A percentile compares a stretch with the other conserved stretches of the same genome.
Conservation (phyloP, 2,888 invertebrate genomes). For the Abrostola triplasia region DNA sequence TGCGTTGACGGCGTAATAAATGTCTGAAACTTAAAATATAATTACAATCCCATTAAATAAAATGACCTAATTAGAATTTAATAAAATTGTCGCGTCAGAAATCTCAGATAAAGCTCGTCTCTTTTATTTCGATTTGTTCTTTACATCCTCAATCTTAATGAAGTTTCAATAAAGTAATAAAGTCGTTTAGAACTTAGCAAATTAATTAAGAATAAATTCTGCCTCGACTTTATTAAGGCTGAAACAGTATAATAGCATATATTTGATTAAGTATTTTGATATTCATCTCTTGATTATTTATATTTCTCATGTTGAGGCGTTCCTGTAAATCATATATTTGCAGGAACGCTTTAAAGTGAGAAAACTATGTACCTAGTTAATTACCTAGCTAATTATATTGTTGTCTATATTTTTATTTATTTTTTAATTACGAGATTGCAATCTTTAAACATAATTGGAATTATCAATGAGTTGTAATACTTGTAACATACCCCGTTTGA, state of each 20-base stretch:
- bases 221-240: conserved; percentile 35
- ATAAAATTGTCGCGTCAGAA: conserved; percentile 11
- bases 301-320: background rate
- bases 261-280: background rate
- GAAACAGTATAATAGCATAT: conserved; percentile 1
- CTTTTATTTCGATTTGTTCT: conserved; percentile 28
- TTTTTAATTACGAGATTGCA: too few relatives aligned
- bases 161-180: conserved; percentile 50
- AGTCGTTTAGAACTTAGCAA: conserved; percentile 43
- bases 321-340: too few relatives aligned
- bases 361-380: too few relatives aligned
- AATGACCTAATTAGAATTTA: conserved; percentile 21
- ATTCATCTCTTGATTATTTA: background rate
- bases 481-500: too few relatives aligned
- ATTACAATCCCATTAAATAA: conserved; percentile 16
- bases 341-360: too few relatives aligned
- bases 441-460: too few relatives aligned
- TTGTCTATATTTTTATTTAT: too few relatives aligned
- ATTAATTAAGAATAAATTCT: conserved; percentile 49
- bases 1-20: too few relatives aligned
- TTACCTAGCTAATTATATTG: too few relatives aligned
- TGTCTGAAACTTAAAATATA: too few relatives aligned
- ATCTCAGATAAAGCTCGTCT: conserved; percentile 7
- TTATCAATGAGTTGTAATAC: too few relatives aligned
- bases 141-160: conserved; percentile 31